These are phyloP conservation scores for Eolophus roseicapilla DNA, from an alignment of 2,113 vertebrate species.

Conservation along the genomic window DNA sequence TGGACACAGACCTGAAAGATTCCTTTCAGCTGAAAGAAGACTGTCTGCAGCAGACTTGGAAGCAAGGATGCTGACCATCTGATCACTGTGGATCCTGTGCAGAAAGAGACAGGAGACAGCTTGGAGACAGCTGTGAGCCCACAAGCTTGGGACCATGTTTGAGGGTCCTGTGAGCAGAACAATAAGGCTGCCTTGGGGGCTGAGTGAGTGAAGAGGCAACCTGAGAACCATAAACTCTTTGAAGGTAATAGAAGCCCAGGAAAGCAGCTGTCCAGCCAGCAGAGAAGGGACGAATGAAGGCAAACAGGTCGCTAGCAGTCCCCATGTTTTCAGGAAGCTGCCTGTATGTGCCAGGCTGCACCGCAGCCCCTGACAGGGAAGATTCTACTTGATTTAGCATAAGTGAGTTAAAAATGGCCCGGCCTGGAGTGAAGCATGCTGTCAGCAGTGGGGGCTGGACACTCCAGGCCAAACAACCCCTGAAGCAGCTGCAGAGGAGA, in stretches of 20 bases:
- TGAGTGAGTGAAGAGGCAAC: not conserved
- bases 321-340: not conserved
- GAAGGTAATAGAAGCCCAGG: not conserved
- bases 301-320: not conserved
- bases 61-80: not conserved
- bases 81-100: not conserved
- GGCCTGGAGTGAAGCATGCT: not conserved
- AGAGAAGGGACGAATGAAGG: not conserved
- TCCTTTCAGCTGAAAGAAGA: not conserved
- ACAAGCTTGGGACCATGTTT: not conserved
- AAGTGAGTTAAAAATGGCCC: not conserved
- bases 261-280: not conserved
- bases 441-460: not conserved
- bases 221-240: not conserved
- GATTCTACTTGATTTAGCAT: not conserved
- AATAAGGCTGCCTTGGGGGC: not conserved
- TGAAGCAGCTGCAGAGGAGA: not conserved
- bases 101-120: not conserved
- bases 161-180: not conserved
- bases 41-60: not conserved
- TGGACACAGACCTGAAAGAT: not conserved
- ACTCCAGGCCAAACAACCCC: not conserved
- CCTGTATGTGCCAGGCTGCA: not conserved
- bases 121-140: not conserved
- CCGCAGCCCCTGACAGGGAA: not conserved